phyloP scores from a whole-genome alignment of 2,797 vertebrate species.

The Sebastes taczanowskii region DNA sequence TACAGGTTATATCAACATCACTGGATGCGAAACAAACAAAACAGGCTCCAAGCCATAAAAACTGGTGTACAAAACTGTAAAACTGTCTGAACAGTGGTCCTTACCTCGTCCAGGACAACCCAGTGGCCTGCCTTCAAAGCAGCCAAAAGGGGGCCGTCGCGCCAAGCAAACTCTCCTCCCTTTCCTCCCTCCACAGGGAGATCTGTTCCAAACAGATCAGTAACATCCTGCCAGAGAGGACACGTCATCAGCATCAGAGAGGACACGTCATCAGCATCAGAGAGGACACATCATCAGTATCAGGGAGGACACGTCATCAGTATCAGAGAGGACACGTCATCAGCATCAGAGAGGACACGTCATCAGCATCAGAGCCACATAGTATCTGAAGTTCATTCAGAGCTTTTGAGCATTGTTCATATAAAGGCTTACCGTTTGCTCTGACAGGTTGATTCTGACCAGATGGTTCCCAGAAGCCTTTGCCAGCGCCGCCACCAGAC shows the following conservation, averaged over 20 bases:
- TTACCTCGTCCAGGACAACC: conserved; percentile 95
- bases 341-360: too few species aligned
- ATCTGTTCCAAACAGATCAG: conserved; percentile 96
- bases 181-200: conserved; percentile 98
- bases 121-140: conserved; percentile 95
- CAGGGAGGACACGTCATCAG: too few species aligned
- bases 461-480: conserved; percentile 94
- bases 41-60: not conserved
- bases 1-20: not conserved
- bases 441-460: conserved; percentile 96
- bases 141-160: conserved; percentile 93
- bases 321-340: too few species aligned
- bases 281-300: too few species aligned
- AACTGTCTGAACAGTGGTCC: not conserved
- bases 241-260: too few species aligned
- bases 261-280: too few species aligned
- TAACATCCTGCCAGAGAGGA: conserved; percentile 87
- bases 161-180: conserved; percentile 97
- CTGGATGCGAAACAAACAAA: not conserved
- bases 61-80: not conserved
- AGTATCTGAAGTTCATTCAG: too few species aligned
- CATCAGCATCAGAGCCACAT: not conserved
- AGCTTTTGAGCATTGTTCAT: not conserved
- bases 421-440: conserved; percentile 89
- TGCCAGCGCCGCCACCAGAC: conserved; percentile 92